These are phyloP conservation scores for Ochropleura leucogaster DNA, from an alignment of 2,888 invertebrate species.

Conservation along the genomic window DNA sequence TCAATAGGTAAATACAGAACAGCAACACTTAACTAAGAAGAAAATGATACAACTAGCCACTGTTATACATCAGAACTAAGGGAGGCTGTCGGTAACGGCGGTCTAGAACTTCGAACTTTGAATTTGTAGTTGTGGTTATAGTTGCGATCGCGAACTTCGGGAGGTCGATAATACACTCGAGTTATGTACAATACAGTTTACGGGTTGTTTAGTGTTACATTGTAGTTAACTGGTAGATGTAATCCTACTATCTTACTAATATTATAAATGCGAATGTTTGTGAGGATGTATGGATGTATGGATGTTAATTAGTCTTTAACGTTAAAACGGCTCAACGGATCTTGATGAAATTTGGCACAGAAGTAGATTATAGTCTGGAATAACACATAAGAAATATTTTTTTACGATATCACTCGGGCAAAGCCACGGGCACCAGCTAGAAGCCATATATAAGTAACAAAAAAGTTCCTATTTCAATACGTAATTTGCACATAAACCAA, in stretches of 20 bases:
- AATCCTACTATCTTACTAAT: background rate
- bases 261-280: no score
- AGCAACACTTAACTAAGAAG: background rate
- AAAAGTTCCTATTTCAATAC: no score
- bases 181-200: conserved; percentile 27
- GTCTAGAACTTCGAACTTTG: conserved; percentile 41
- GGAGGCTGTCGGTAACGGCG: conserved; percentile 41
- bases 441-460: no score
- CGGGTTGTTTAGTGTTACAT: conserved; percentile 18
- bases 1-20: no score
- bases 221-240: background rate
- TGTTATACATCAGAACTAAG: conserved; percentile 35
- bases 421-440: no score
- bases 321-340: no score
- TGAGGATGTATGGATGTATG: no score
- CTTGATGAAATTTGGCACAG: no score
- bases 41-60: conserved; percentile 17
- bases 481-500: background rate
- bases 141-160: conserved; percentile 39
- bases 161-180: conserved; percentile 43
- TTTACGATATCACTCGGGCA: no score
- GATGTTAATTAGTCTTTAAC: no score
- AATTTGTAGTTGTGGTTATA: conserved; percentile 32
- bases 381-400: no score
- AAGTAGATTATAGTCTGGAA: no score